These are phyloP conservation scores for Epinotia brunnichana DNA, from an alignment of 2,888 invertebrate genomes.

Conservation along the genomic window DNA sequence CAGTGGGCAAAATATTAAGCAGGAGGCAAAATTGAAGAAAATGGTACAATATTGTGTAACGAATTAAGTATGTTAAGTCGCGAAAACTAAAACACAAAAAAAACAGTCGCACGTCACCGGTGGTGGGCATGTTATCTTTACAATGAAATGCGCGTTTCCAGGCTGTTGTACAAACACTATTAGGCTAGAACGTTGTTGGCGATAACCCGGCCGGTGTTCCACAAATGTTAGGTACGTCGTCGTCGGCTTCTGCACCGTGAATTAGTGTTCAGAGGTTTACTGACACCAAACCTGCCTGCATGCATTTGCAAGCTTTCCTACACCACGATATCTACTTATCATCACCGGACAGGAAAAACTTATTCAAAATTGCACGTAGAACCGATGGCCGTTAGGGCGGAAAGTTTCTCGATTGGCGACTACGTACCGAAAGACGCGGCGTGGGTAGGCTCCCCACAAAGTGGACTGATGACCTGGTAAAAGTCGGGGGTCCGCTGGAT, in stretches of 20 bases:
- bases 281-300: not conserved
- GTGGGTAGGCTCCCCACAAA: too few species aligned
- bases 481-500: too few species aligned
- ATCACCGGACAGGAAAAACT: too few species aligned
- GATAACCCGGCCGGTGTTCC: not conserved
- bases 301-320: not conserved
- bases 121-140: slow-evolving; percentile 5
- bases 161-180: slow-evolving; percentile 7
- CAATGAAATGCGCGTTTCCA: slow-evolving; percentile 6
- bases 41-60: too few species aligned
- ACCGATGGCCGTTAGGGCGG: too few species aligned
- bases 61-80: not conserved
- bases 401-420: too few species aligned
- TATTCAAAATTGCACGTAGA: too few species aligned
- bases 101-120: not conserved
- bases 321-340: not conserved
- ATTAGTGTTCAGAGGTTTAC: not conserved
- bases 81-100: slow-evolving; percentile 6
- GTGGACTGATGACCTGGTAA: too few species aligned
- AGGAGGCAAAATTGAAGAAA: too few species aligned
- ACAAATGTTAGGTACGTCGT: not conserved
- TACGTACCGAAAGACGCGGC: too few species aligned
- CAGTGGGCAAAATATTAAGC: not conserved
- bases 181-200: not conserved
- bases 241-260: not conserved